phyloP scores from a whole-genome alignment of 2,888 invertebrate genomes.

The Toxonevra muliebris region DNA sequence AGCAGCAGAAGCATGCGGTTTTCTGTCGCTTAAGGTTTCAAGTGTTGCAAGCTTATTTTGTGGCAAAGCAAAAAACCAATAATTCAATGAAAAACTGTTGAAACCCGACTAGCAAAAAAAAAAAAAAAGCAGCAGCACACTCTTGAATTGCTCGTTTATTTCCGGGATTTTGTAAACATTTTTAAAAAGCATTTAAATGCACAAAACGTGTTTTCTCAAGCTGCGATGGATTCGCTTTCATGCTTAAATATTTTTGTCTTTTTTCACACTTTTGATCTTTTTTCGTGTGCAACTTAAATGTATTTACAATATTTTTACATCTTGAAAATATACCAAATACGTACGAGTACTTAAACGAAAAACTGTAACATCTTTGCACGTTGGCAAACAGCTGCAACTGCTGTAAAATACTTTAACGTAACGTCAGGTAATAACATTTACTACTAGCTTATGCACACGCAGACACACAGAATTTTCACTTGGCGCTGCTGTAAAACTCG shows the following conservation, averaged over 20 bases:
- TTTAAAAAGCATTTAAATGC: conserved; percentile 3
- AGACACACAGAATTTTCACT: neutral
- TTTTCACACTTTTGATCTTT: neutral
- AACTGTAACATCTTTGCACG: neutral
- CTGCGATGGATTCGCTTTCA: neutral
- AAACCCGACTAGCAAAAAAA: neutral
- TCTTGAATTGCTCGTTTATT: neutral
- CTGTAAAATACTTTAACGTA: neutral
- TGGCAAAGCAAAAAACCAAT: conserved; percentile 22
- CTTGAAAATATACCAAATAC: neutral
- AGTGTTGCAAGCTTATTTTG: conserved; percentile 27
- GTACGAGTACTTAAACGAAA: neutral
- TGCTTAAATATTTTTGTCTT: neutral
- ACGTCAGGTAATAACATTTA: neutral
- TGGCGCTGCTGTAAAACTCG: too few relatives aligned
- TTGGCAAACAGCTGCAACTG: neutral
- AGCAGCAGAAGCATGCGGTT: conserved; percentile 8
- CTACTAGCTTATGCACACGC: neutral
- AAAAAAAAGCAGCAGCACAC: neutral
- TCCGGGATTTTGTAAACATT: neutral
- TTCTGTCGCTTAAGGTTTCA: conserved; percentile 21
- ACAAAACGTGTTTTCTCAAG: conserved; percentile 1
- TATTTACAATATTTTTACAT: neutral
- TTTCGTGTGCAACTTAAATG: neutral
- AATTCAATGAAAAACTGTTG: conserved; percentile 21